These are phyloP conservation scores for Paguma larvata DNA, from an alignment of 2,797 vertebrate genomes.

Conservation along the genomic window DNA sequence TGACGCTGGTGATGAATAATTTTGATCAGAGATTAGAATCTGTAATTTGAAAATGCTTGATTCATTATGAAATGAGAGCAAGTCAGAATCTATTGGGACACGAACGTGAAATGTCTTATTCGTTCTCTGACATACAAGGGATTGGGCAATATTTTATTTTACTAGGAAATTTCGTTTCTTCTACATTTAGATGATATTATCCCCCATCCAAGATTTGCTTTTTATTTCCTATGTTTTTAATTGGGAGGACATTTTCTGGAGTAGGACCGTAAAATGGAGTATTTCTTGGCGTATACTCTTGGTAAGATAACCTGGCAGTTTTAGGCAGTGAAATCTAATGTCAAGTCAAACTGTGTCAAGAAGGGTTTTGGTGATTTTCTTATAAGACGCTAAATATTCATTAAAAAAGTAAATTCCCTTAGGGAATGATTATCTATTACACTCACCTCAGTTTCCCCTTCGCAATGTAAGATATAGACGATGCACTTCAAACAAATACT, in stretches of 20 bases:
- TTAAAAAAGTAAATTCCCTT: slow-evolving; percentile 51
- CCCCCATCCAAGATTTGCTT: slow-evolving; percentile 19
- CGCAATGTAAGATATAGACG: background rate
- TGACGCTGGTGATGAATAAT: background rate
- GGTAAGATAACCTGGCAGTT: background rate
- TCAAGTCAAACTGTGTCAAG: slow-evolving; percentile 55
- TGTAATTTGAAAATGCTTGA: slow-evolving; percentile 54
- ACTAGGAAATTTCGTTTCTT: slow-evolving; percentile 31
- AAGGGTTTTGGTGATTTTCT: slow-evolving; percentile 14
- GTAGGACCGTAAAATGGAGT: slow-evolving; percentile 17
- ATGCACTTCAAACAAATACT: background rate
- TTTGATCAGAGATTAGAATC: slow-evolving; percentile 53
- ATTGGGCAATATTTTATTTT: slow-evolving; percentile 43
- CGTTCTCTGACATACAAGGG: slow-evolving; percentile 56
- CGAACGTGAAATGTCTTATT: slow-evolving; percentile 61
- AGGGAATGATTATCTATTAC: slow-evolving; percentile 12
- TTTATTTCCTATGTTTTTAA: slow-evolving; percentile 39
- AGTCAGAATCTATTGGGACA: slow-evolving; percentile 60
- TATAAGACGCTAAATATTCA: slow-evolving; percentile 38
- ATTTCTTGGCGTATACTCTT: slow-evolving; percentile 49
- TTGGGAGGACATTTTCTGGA: slow-evolving; percentile 43
- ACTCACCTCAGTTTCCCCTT: background rate
- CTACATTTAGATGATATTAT: background rate
- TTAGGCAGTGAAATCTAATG: slow-evolving; percentile 58
- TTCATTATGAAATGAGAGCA: slow-evolving; percentile 57